Conservation (phyloP, 2,113 vertebrate genomes). For the Atractosteus spatula region DNA sequence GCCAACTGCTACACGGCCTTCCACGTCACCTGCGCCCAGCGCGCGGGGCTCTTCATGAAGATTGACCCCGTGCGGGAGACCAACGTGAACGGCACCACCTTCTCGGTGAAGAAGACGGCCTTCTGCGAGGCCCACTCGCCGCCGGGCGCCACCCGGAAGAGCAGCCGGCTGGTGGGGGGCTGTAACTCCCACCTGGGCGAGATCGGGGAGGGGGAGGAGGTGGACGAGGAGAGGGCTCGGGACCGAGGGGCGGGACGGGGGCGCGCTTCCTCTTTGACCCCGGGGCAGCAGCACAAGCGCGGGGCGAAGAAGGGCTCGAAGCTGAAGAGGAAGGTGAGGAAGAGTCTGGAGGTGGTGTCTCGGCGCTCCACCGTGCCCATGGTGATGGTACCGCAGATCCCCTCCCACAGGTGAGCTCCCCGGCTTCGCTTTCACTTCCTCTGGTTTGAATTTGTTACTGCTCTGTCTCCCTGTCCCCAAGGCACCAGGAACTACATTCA, state of each 20-base stretch:
- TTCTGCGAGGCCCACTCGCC: conserved; percentile 90
- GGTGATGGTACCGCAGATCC: conserved; percentile 80
- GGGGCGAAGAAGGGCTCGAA: conserved; percentile 69
- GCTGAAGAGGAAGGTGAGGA: conserved; percentile 84
- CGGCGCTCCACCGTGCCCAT: conserved; percentile 58
- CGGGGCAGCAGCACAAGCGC: conserved; percentile 50
- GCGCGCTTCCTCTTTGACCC: conserved; percentile 61
- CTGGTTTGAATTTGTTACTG: no score
- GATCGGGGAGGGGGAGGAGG: conserved; percentile 55
- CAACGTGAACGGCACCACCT: conserved; percentile 84
- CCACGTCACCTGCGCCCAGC: conserved; percentile 93
- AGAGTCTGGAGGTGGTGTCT: conserved; percentile 53
- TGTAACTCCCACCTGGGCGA: conserved; percentile 20
- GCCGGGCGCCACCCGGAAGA: conserved; percentile 46
- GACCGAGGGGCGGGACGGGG: conserved; percentile 52
- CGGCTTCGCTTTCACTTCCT: neutral
- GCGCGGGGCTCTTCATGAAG: conserved; percentile 95
- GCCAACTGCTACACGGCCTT: conserved; percentile 98
- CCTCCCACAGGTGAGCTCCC: conserved; percentile 78
- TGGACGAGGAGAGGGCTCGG: conserved; percentile 64
- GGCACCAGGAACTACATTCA: no score
- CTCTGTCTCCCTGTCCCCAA: no score
- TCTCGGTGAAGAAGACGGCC: conserved; percentile 93
- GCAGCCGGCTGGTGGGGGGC: conserved; percentile 1
- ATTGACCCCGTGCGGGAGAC: conserved; percentile 95